Conservation (phyloP, 2,888 invertebrate species). For the Rhabditophanes sp. region DNA sequence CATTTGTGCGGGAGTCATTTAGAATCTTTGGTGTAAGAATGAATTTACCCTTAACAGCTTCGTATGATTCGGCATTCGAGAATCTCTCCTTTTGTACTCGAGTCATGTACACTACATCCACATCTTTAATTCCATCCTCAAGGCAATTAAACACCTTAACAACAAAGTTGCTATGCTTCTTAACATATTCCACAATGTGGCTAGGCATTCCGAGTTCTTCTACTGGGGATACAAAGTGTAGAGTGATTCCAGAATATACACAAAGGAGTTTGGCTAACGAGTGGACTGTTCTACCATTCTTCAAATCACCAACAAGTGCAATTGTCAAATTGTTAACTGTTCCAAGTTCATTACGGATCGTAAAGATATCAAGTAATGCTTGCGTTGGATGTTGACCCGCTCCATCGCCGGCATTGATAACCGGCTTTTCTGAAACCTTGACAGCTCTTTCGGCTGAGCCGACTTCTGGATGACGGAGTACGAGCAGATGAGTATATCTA, state of each 20-base stretch:
- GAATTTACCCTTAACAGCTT: slow-evolving; percentile 66
- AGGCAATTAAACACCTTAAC: slow-evolving; percentile 46
- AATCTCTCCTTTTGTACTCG: slow-evolving; percentile 89
- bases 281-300: slow-evolving; percentile 93
- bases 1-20: slow-evolving; percentile 53
- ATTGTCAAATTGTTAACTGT: slow-evolving; percentile 92
- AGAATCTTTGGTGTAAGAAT: slow-evolving; percentile 84
- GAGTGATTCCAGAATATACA: slow-evolving; percentile 59
- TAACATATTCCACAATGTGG: slow-evolving; percentile 63
- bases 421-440: slow-evolving; percentile 25
- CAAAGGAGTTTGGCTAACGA: slow-evolving; percentile 82
- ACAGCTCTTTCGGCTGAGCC: slow-evolving; percentile 59
- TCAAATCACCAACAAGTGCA: slow-evolving; percentile 92
- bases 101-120: slow-evolving; percentile 86
- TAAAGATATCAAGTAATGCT: slow-evolving; percentile 86
- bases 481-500: slow-evolving; percentile 68
- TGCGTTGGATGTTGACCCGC: slow-evolving; percentile 93
- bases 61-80: slow-evolving; percentile 63
- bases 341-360: slow-evolving; percentile 93
- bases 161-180: slow-evolving; percentile 56
- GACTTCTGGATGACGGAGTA: slow-evolving; percentile 77
- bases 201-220: slow-evolving; percentile 74
- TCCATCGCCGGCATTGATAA: slow-evolving; percentile 97
- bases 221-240: slow-evolving; percentile 72
- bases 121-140: slow-evolving; percentile 71